phyloP scores from a whole-genome alignment of 2,888 invertebrate genomes.

The Marronus borbonicus region DNA sequence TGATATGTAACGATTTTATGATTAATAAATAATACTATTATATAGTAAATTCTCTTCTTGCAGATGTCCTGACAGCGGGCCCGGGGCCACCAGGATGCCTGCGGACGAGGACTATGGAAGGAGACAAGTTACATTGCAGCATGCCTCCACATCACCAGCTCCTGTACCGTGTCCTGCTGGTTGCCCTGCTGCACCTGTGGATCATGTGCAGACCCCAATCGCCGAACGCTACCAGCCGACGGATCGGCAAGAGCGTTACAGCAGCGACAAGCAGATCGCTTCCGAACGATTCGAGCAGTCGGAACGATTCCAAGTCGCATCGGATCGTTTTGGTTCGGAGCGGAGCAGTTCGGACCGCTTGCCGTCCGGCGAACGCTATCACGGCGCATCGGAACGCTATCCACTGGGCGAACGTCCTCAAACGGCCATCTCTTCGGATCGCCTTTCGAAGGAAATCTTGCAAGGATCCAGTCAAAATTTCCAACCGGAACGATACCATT shows the following conservation, averaged over 20 bases:
- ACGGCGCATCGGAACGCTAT: constrained; percentile 67
- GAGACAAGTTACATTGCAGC: constrained; percentile 65
- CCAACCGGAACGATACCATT: constrained; percentile 62
- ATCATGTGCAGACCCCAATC: constrained; percentile 58
- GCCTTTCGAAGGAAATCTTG: constrained; percentile 56
- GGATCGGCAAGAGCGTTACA: constrained; percentile 53
- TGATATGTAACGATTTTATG: no score
- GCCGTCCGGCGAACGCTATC: constrained; percentile 67
- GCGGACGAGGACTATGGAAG: constrained; percentile 69
- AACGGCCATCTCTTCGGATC: constrained; percentile 69
- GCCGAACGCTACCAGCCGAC: constrained; percentile 57
- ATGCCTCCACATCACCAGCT: constrained; percentile 60
- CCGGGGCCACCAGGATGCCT: constrained; percentile 78
- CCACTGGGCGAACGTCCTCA: constrained; percentile 70
- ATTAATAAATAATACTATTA: no score
- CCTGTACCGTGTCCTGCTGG: constrained; percentile 62
- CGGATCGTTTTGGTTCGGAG: constrained; percentile 64
- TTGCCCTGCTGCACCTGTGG: constrained; percentile 60
- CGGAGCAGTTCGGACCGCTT: constrained; percentile 66
- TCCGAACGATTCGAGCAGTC: constrained; percentile 57
- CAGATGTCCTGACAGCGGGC: constrained; percentile 80
- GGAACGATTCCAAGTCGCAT: constrained; percentile 56
- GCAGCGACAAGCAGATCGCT: constrained; percentile 51
- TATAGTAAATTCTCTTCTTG: constrained; percentile 57
- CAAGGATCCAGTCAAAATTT: constrained; percentile 53